These are phyloP conservation scores for Eugnorisma glareosa DNA, from an alignment of 2,888 invertebrate species.

Conservation along the genomic window DNA sequence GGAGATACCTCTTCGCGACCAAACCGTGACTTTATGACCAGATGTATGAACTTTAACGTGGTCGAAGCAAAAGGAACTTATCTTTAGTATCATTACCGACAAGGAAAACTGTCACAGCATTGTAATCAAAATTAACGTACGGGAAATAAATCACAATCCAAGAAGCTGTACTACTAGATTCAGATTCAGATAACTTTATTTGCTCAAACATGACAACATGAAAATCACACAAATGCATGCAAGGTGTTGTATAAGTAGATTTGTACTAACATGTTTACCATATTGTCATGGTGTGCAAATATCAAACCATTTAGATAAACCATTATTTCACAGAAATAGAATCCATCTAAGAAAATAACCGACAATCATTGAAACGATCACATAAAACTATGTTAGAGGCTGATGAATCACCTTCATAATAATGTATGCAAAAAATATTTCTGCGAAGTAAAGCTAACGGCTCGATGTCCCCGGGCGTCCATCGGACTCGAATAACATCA, in stretches of 20 bases:
- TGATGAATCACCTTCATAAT: slow-evolving; percentile 59
- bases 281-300: too few relatives aligned
- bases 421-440: slow-evolving; percentile 57
- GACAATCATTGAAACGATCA: slow-evolving; percentile 53
- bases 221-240: too few relatives aligned
- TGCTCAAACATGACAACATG: too few relatives aligned
- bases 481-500: slow-evolving; percentile 67
- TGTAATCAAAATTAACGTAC: not conserved
- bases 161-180: not conserved
- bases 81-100: not conserved
- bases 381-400: slow-evolving; percentile 35
- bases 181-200: too few relatives aligned
- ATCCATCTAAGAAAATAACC: slow-evolving; percentile 29
- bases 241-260: too few relatives aligned
- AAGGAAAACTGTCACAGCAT: slow-evolving; percentile 19
- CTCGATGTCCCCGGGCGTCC: slow-evolving; percentile 72
- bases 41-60: not conserved
- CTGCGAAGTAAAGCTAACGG: slow-evolving; percentile 56
- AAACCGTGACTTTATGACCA: not conserved
- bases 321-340: slow-evolving; percentile 25
- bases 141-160: not conserved
- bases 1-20: not conserved
- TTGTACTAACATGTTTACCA: too few relatives aligned
- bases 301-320: too few relatives aligned
- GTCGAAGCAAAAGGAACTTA: not conserved